Base-by-base conservation (phyloP, 2,888 invertebrate genomes). In the Drosophila affinis region DNA sequence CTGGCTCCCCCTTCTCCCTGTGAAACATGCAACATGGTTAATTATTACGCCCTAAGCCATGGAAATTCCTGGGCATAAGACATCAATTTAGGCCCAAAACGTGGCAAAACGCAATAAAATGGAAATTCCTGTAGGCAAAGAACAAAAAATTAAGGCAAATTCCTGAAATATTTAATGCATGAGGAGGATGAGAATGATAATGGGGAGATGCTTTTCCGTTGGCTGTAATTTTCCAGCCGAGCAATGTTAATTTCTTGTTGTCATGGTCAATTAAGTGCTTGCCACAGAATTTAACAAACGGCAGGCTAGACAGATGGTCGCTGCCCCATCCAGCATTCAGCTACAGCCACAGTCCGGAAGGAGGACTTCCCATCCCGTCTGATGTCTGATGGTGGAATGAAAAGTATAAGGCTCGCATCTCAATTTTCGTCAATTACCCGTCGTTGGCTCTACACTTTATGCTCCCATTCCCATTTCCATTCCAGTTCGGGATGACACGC, bases 241-340 rank as follows among this genome's bases (percentile, higher is more conserved):
- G 74, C 77, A 82, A 81, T 85, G 85, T 76, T 82, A 87, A 85
- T 87, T 82, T 81, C 78, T 79, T 86, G 78, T 79, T 87, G 88
- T 87, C 85, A 81, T 78, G 86, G 86, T 78, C 85, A 88, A 86
- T 86, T 86, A 81, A 83, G 76, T 88, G 83, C 57, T 75, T 60
- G 73, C 68, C 61, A 34, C 72, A 62, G 64, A 76, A 71, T 59
- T 73, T 69, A 63, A 62, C 55, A 45, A 34, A 49, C 75, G 60
- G 59, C 62, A 52, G 52, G 29, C 74, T 54, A 53, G 70, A 47
- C 72, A 62, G 53, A 34, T 72, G 63, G 32, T 34, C 53, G 32
- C 52, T n/a, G n/a, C 17, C 18, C 45, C 17, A 6, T 27, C 51
- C n/a, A 1, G 18, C 47, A 17, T 12, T 24, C 46, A 4, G 14